Base-by-base conservation (phyloP, 2,888 invertebrate genomes). In the Leptopterna dolabrata region DNA sequence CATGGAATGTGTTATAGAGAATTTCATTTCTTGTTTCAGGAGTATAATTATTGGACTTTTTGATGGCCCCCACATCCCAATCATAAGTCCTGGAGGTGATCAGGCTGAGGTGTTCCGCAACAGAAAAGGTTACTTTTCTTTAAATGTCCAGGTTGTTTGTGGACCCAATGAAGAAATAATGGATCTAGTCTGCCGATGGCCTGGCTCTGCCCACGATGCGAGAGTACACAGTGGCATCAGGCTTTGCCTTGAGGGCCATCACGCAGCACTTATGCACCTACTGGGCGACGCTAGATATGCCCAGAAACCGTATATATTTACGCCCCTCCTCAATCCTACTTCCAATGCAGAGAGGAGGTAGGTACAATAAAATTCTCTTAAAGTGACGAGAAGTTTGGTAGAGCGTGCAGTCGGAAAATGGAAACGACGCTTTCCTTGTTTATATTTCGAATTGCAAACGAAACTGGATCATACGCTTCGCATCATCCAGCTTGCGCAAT, bases 61-160 rank as follows among this genome's bases (percentile, higher is more conserved):
- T 4, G 30, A 76, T 41, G 76, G 76, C 6, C 30, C 76, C 16
- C 76, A 76, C 30, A 41, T 76, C n/a, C 76, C 76, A 11, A 36
- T 76, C 41, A 76, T 36, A 30, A 76, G 41, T n/a, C 76, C 76
- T 7, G 76, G 76, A 9, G 76, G 76, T 7, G n/a, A n/a, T n/a
- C 14, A 76, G n/a, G 41, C 41, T 16, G 76, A 76, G 19, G 14
- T 41, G 7, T 76, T 76, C n/a, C 30, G 76, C 3, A 76, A 76
- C n/a, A 30, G 76, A n/a, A 76, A 41, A 76, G 36, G 41, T 9
- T 76, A 76, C n/a, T 76, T 76, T 36, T 76, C 76, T 16, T 36
- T 76, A 4, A 76, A 76, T 19, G 41, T 36, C 6, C 76, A 76
- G n/a, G 16, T 76, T 14, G 76, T 76, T 11, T 4, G 36, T 3